Evolutionary conservation across 1,140 invertebrate genomes (phyloP), one percentile per base, ranked within the genome.

Genomic region (Drosophila fuyamai): DNA sequence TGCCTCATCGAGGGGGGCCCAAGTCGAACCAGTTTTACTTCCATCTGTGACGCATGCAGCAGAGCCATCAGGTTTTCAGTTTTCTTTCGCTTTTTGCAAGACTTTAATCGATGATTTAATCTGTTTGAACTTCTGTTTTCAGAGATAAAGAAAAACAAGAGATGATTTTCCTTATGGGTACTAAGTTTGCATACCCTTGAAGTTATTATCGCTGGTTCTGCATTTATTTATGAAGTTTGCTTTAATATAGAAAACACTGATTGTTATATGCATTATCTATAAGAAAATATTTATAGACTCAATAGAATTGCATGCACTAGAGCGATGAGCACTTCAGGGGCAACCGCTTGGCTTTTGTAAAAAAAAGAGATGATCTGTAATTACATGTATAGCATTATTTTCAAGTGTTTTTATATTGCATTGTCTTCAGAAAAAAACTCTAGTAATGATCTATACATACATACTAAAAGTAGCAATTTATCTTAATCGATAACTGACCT

Each of bases 1-100:
- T 86, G 83, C 76, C 83, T 88, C 84, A 86, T 86, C 72, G 78
- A 61, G 73, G 40, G 35, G 29, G 41, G 32, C 41, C 29, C 16
- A 38, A 74, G 61, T 40, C 48, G 80, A 88, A 86, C 82, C 82
- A 88, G 82, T 86, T 88, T 79, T 76, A 29, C 53, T 65, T 59
- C 18, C 82, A 85, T 53, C 65, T 72, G 70, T 88, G 79, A 88
- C 83, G 83, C 82, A 83, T 82, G 48, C 72, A 75, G 61, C 47
- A 41, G 47, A 50, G 14, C 50, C 54, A 50, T 56, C 65, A 54
- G 70, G 67, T 71, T 71, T 71, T 71, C 54, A 41, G 48, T 53
- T 65, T 56, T 75, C 14, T 63, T 44, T 53, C 50, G 18, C 50
- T 62, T 66, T 75, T 57, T 75, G 38, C 54, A 23, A n/a, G 59